phyloP scores from a whole-genome alignment of 2,113 vertebrate species.

The Nyctereutes procyonoides region DNA sequence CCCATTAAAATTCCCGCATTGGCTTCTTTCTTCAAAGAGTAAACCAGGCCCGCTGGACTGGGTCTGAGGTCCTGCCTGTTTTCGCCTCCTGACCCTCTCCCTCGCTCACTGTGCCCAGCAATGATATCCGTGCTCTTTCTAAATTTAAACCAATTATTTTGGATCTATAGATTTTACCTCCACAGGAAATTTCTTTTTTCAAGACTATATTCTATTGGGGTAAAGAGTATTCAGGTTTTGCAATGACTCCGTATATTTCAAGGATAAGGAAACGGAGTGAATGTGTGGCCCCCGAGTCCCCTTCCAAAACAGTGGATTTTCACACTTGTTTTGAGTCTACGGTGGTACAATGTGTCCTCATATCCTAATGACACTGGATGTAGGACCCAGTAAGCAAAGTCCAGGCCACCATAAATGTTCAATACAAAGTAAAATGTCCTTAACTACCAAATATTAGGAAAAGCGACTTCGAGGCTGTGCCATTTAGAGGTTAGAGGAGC shows the following conservation, averaged over 20 bases:
- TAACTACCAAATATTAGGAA: not conserved
- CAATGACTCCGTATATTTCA: not conserved
- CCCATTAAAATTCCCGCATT: not conserved
- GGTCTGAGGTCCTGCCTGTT: not conserved
- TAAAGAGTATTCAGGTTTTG: not conserved
- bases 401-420: not conserved
- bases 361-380: not conserved
- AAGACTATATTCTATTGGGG: not conserved
- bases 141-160: constrained; percentile 25
- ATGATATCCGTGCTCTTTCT: not conserved
- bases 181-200: not conserved
- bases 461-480: not conserved
- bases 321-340: not conserved
- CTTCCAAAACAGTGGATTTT: not conserved
- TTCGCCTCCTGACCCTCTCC: not conserved
- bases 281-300: rapidly evolving
- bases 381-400: not conserved
- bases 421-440: not conserved
- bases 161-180: not conserved
- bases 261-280: not conserved
- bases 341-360: not conserved
- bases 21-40: not conserved
- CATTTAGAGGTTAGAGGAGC: not conserved
- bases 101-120: not conserved
- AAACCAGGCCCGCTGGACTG: no score